phyloP scores from a whole-genome alignment of 2,113 vertebrate genomes.

The Tursiops truncatus region DNA sequence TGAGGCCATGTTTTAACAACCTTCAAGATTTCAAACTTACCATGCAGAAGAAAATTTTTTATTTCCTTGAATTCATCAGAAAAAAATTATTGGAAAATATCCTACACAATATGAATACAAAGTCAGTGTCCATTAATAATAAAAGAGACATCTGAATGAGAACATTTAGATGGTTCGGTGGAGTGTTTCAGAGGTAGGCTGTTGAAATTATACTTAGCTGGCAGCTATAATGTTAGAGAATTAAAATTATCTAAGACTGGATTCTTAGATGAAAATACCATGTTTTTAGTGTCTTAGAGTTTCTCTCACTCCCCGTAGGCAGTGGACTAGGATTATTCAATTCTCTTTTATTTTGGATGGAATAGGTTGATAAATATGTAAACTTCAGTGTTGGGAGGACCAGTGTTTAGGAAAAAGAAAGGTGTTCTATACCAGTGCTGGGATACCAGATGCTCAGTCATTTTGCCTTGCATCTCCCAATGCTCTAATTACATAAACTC shows the following conservation, averaged over 20 bases:
- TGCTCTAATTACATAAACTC: not conserved
- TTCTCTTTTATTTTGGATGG: not conserved
- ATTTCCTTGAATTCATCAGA: slow-evolving; percentile 17
- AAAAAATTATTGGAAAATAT: not conserved
- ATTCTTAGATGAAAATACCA: not conserved
- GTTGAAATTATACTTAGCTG: slow-evolving; percentile 13
- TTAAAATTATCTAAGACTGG: not conserved
- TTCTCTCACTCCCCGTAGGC: not conserved
- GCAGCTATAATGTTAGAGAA: not conserved
- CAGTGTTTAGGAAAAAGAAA: not conserved
- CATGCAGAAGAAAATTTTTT: not conserved
- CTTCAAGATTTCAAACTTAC: not conserved
- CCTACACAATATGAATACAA: not conserved
- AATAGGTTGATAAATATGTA: not conserved
- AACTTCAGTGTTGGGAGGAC: not conserved
- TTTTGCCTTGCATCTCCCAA: not conserved
- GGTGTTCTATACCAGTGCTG: not conserved
- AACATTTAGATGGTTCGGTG: not conserved
- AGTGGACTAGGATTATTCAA: not conserved
- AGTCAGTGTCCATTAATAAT: not conserved
- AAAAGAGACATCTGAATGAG: not conserved
- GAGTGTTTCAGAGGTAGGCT: not conserved
- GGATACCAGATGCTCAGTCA: not conserved
- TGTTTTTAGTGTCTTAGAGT: not conserved
- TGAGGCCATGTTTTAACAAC: not conserved